phyloP scores from a whole-genome alignment of 2,113 vertebrate species.

The Melanotaenia duboulayi region DNA sequence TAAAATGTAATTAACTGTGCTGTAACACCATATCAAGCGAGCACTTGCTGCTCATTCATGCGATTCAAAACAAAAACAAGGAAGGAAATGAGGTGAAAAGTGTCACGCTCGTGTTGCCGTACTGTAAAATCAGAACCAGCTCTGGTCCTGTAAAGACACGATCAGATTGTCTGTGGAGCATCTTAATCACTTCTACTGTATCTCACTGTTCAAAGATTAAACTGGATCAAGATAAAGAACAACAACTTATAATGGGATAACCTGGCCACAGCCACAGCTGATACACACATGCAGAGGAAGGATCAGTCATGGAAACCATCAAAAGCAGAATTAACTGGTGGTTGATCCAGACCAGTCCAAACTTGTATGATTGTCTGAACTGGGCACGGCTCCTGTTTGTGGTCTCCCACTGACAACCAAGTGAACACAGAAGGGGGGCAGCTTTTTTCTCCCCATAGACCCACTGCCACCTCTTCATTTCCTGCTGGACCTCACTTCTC shows the following conservation, averaged over 20 bases:
- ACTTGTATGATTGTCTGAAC: slow-evolving; percentile 93
- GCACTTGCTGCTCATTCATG: slow-evolving; percentile 18
- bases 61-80: slow-evolving; percentile 64
- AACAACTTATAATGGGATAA: neutral
- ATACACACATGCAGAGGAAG: neutral
- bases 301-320: slow-evolving; percentile 81
- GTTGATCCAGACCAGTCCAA: slow-evolving; percentile 92
- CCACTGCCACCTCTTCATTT: slow-evolving; percentile 84
- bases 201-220: slow-evolving; percentile 2
- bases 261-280: no score
- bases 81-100: slow-evolving; percentile 69
- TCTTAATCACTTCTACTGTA: neutral
- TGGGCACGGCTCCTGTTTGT: slow-evolving; percentile 93
- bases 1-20: slow-evolving; percentile 88
- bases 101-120: slow-evolving; percentile 9
- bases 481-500: slow-evolving; percentile 89
- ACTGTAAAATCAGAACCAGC: slow-evolving; percentile 12
- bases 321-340: slow-evolving; percentile 89
- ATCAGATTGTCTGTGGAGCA: neutral
- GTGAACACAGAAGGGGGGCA: slow-evolving; percentile 73
- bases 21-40: slow-evolving; percentile 58
- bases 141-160: slow-evolving; percentile 14
- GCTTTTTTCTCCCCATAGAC: slow-evolving; percentile 85
- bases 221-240: slow-evolving; percentile 11
- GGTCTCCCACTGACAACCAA: slow-evolving; percentile 87